Conservation (phyloP, 2,888 invertebrate genomes). For the Globia sparganii region DNA sequence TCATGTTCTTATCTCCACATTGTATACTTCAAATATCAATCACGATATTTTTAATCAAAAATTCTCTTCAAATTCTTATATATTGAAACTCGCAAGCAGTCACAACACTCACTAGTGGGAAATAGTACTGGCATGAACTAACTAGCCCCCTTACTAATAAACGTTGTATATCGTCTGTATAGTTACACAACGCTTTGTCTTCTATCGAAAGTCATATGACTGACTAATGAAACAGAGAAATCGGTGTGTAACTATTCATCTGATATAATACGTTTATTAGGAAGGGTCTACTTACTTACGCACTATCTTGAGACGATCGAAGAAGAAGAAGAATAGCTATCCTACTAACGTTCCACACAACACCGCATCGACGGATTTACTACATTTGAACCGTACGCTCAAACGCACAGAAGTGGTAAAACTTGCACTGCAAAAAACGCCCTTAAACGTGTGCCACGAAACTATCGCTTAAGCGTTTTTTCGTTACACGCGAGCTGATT, state of each 20-base stretch:
- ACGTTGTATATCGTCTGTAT: too few species aligned
- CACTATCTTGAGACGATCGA: neutral
- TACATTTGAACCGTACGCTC: neutral
- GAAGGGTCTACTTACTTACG: neutral
- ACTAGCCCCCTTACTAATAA: neutral
- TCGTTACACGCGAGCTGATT: too few species aligned
- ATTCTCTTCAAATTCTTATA: neutral
- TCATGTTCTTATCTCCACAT: too few species aligned
- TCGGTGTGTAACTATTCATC: too few species aligned
- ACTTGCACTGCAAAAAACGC: too few species aligned
- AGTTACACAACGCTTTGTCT: too few species aligned
- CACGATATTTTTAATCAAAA: neutral
- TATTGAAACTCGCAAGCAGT: neutral
- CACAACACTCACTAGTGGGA: neutral
- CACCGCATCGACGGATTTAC: neutral
- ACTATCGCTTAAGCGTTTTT: too few species aligned
- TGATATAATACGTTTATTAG: too few species aligned
- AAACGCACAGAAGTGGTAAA: neutral
- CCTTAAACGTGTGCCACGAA: too few species aligned
- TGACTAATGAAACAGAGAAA: too few species aligned
- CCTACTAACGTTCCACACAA: neutral
- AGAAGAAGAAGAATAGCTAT: neutral
- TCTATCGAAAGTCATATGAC: too few species aligned
- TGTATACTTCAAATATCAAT: too few species aligned
- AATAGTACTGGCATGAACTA: neutral